These are phyloP conservation scores for Phymatocera aterrima DNA, from an alignment of 2,888 invertebrate species.

Conservation along the genomic window DNA sequence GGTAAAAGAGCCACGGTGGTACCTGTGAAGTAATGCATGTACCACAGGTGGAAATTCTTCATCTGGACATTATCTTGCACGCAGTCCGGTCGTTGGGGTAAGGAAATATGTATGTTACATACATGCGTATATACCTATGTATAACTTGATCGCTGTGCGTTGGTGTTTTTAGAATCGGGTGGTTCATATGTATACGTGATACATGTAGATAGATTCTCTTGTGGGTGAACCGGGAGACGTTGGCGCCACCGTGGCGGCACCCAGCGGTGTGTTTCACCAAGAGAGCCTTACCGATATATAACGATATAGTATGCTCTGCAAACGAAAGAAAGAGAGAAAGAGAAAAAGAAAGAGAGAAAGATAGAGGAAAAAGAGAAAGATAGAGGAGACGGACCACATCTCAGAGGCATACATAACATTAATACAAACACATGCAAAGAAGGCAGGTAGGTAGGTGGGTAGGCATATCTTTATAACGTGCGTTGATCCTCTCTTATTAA, in stretches of 20 bases:
- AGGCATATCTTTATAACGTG: conserved; percentile 2
- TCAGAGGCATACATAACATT: neutral
- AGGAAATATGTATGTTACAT: neutral
- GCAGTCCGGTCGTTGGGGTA: neutral
- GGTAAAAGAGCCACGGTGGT: neutral
- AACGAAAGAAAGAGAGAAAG: conserved; percentile 49
- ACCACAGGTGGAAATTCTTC: conserved; percentile 24
- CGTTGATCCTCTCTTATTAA: conserved; percentile 59
- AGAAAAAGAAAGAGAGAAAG: conserved; percentile 51
- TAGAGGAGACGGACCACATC: neutral
- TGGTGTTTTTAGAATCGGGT: too few relatives aligned
- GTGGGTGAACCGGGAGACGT: conserved; percentile 60
- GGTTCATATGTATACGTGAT: neutral
- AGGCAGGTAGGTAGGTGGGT: too few relatives aligned
- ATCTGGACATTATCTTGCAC: conserved; percentile 9
- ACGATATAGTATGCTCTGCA: too few relatives aligned
- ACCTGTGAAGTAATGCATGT: neutral
- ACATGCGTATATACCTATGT: neutral
- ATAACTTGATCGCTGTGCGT: neutral
- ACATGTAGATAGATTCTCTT: conserved; percentile 52
- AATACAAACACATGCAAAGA: neutral
- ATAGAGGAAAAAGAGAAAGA: neutral
- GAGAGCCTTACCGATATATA: conserved; percentile 23
- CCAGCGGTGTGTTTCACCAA: conserved; percentile 62
- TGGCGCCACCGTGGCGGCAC: conserved; percentile 69